Conservation (phyloP, 2,888 invertebrate genomes). For the Drosophila peninsularis region DNA sequence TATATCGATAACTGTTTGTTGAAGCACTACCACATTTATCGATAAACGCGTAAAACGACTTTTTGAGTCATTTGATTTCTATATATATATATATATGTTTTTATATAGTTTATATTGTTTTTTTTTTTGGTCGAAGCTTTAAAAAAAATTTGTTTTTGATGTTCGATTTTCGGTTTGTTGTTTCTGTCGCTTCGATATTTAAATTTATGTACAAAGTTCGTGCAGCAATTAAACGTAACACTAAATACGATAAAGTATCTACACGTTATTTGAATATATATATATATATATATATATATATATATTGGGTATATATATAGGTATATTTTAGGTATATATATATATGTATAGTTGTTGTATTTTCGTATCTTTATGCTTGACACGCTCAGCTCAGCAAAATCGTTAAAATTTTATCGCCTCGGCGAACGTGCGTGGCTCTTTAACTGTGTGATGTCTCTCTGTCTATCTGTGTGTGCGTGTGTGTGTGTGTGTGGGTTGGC, state of each 20-base stretch:
- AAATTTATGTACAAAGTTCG: constrained; percentile 79
- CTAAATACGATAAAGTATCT: constrained; percentile 61
- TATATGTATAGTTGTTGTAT: constrained; percentile 27
- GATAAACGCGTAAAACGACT: constrained; percentile 1
- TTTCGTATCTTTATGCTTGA: constrained; percentile 77
- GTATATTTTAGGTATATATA: constrained; percentile 26
- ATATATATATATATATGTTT: neutral
- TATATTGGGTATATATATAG: constrained; percentile 25
- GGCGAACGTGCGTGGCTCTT: constrained; percentile 51
- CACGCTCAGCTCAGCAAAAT: constrained; percentile 79
- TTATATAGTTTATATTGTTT: constrained; percentile 3
- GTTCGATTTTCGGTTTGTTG: constrained; percentile 15
- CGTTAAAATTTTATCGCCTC: constrained; percentile 80
- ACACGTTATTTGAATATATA: constrained; percentile 37
- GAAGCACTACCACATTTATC: neutral
- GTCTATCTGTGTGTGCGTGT: constrained; percentile 1
- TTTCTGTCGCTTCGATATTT: constrained; percentile 59
- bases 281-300: constrained; percentile 19
- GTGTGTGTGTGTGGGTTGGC: constrained; percentile 31
- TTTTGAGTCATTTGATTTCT: constrained; percentile 1
- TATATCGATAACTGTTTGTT: neutral
- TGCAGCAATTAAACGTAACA: constrained; percentile 75
- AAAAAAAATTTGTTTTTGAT: constrained; percentile 32
- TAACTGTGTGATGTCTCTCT: constrained; percentile 6
- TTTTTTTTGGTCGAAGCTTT: constrained; percentile 73